Conservation (phyloP, 2,797 vertebrate genomes). For the Cossypha polioptera region DNA sequence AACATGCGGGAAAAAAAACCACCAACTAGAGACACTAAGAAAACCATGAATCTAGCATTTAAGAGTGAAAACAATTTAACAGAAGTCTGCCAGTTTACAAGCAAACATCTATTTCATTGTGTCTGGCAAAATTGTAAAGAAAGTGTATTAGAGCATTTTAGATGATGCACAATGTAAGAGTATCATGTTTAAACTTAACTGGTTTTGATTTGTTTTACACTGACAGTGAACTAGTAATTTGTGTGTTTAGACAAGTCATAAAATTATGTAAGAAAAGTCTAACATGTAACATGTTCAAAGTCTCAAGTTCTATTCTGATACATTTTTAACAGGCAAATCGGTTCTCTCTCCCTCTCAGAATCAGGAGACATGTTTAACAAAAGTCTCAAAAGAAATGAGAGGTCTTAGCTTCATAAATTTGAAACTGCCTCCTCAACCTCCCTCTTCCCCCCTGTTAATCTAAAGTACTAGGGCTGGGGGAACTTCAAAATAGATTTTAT, state of each 20-base stretch:
- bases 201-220: not conserved
- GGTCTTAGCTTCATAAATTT: not conserved
- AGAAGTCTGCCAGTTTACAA: not conserved
- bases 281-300: not conserved
- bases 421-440: not conserved
- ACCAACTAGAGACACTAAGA: not conserved
- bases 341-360: not conserved
- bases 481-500: not conserved
- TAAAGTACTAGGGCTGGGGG: not conserved
- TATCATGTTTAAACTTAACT: not conserved
- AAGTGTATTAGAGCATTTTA: not conserved
- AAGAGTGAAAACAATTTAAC: not conserved
- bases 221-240: not conserved
- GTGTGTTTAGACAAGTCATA: not conserved
- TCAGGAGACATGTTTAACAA: not conserved
- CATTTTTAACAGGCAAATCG: not conserved
- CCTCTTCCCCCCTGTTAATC: not conserved
- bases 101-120: not conserved
- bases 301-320: not conserved
- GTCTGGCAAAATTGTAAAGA: not conserved
- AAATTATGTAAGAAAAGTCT: not conserved
- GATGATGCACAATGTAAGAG: not conserved
- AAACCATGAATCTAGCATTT: not conserved
- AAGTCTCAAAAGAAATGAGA: not conserved
- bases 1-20: accelerated